Percentiles rank a stretch among this genome's conserved stretches.
These are phyloP conservation scores for Cynocephalus volans DNA, from an alignment of 2,113 vertebrate species.

Conservation along the genomic window DNA sequence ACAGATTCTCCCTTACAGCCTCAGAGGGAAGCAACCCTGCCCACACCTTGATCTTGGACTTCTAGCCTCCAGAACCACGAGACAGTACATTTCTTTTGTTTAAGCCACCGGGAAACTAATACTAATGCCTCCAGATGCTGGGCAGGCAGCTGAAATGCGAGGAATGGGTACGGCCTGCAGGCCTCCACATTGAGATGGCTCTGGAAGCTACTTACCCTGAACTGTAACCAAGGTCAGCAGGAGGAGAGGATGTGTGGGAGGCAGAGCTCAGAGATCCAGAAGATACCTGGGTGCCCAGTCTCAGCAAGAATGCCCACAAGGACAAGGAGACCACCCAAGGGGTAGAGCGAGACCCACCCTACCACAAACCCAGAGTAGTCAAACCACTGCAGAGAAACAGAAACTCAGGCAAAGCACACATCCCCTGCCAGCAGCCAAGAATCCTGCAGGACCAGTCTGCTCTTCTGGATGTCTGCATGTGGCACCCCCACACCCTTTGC, in stretches of 20 bases:
- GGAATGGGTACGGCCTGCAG: accelerated
- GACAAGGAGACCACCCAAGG: background rate
- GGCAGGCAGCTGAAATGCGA: background rate
- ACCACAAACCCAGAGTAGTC: background rate
- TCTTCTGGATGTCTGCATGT: background rate
- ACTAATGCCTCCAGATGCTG: background rate
- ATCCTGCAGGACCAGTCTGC: background rate
- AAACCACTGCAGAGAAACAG: background rate
- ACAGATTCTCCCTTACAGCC: background rate
- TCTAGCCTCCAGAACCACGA: background rate
- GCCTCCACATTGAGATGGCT: background rate
- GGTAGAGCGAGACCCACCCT: background rate
- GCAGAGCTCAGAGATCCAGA: background rate
- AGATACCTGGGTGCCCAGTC: background rate
- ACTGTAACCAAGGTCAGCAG: background rate
- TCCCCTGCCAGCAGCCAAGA: background rate
- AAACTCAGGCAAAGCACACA: background rate
- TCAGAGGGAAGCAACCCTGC: background rate
- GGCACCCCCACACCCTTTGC: background rate
- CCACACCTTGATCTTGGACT: background rate
- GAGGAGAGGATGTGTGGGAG: background rate
- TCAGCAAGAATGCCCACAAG: background rate
- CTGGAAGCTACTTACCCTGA: background rate
- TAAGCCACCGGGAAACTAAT: background rate
- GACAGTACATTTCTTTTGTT: no score